Evolutionary conservation across 2,113 vertebrate genomes (phyloP), one percentile per base, ranked within the genome.

Genomic region (Ctenodactylus gundi): DNA sequence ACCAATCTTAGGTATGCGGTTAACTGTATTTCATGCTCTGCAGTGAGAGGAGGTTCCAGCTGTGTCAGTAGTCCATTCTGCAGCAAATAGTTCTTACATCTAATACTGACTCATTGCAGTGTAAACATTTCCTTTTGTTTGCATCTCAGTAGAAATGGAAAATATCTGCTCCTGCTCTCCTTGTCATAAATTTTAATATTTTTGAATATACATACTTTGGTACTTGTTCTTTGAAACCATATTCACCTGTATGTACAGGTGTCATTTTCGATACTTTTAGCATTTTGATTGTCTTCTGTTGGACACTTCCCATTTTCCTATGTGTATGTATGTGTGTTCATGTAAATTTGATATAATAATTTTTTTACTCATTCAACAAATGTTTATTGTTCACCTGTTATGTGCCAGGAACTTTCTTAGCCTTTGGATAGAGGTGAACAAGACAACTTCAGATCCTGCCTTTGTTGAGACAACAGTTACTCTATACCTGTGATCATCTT

Each of bases 191-290:
- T 88, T 93, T 95, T 94, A 92, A 36, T 94, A 90, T 87, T 96
- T 96, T 93, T 90, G 64, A 83, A 96, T 72, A 93, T 75, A 89
- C 67, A 53, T 75, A 75, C 51, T 95, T 96, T 96, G 95, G 92
- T 96, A 95, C 92, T 97, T 97, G 85, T 89, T 94, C 64, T 96
- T 94, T 90, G 77, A 95, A 90, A 95, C 31, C 93, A 90, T 82
- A 64, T 25, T 95, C 84, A 77, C 64, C 87, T 80, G 46, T 92
- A 23, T 94, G 49, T 94, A 72, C 55, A 88, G 77, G 64, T 91
- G 20, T 77, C 73, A 82, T 95, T 95, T 95, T 95, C 23, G 77
- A 7, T 93, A 93, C 84, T 92, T 93, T 65, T 21, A 60, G 29
- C 67, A 92, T 96, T n/a, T 92, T 82, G 95, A 23, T 94, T 67